These are phyloP conservation scores for Paraescarpia echinospica DNA, from an alignment of 1,140 invertebrate genomes.

Conservation along the genomic window DNA sequence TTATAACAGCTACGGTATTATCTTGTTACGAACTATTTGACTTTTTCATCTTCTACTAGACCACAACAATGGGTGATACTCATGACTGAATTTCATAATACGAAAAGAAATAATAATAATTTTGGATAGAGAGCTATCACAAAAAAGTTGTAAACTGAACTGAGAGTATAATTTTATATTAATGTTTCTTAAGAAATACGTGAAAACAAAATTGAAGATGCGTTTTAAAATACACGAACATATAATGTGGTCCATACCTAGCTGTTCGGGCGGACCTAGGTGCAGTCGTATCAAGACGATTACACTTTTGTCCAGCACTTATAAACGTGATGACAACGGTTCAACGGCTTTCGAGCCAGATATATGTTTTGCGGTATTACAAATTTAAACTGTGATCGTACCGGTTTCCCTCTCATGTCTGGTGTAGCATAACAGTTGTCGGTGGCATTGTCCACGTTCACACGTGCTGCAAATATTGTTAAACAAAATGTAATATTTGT, in stretches of 20 bases:
- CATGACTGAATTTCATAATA: neutral
- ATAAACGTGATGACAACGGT: neutral
- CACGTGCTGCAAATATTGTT: neutral
- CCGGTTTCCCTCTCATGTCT: neutral
- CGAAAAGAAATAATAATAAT: neutral
- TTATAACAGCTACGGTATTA: neutral
- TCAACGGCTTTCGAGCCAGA: neutral
- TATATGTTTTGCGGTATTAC: neutral
- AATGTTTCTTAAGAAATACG: neutral
- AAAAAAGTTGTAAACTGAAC: too few species aligned
- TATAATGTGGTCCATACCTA: too few species aligned
- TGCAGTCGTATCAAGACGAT: too few species aligned
- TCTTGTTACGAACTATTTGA: neutral
- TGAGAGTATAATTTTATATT: neutral
- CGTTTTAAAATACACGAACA: neutral
- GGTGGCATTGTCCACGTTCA: neutral
- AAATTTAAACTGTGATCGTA: neutral
- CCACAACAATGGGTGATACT: neutral
- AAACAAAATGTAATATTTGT: neutral
- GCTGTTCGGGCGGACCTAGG: too few species aligned
- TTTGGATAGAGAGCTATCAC: too few species aligned
- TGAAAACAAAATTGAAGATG: neutral
- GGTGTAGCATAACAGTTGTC: neutral
- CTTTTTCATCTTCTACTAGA: neutral
- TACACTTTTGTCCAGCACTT: too few species aligned